Base-by-base conservation (phyloP, 2,888 invertebrate genomes). In the Drosophila kokeensis region DNA sequence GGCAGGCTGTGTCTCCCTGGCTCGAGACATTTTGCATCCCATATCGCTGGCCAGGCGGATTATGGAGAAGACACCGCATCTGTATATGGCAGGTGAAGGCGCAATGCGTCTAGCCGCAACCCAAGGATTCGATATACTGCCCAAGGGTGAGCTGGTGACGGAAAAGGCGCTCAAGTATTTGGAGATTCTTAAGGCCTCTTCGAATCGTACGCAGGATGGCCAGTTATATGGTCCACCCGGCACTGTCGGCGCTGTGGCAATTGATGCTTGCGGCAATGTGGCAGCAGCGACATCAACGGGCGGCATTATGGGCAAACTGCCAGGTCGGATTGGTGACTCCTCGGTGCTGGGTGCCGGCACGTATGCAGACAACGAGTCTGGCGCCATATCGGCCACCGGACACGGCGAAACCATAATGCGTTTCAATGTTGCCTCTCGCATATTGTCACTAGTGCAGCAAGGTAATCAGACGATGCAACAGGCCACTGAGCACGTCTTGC, bases 271-370 rank as follows among this genome's bases (percentile, higher is more conserved):
- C 21, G 97, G 97, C 0, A 95, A 96, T 84, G 93, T 97, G 54
- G 96, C 97, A 0, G 96, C 95, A 2, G 97, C 96, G 0, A 97
- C 97, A 0, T 97, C 97, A 11, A 97, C 97, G 0, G 97, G 97
- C 2, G 97, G 97, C 0, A 96, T 96, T 82, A 96, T 95, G 60
- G 97, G 96, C 0, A 97, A 97, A 92, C 94, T 95, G 80, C 94
- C 95, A 0, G 97, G 97, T 0, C 94, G 97, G 34, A 95, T 97
- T 78, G 97, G 97, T 13, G 97, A 97, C 85, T 96, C 96, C 0
- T 95, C 96, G 0, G 93, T 95, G 77, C 94, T 95, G 78, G 96
- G 96, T 1, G 95, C 95, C 82, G 97, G 97, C 7, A 96, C 96
- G 5, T 97, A 96, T 89, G 96, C 96, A 7, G 96, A 97, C 91